A percentile compares a stretch with the other conserved stretches of the same genome.
Conservation (phyloP, 2,797 vertebrate species). For the Sparus aurata region DNA sequence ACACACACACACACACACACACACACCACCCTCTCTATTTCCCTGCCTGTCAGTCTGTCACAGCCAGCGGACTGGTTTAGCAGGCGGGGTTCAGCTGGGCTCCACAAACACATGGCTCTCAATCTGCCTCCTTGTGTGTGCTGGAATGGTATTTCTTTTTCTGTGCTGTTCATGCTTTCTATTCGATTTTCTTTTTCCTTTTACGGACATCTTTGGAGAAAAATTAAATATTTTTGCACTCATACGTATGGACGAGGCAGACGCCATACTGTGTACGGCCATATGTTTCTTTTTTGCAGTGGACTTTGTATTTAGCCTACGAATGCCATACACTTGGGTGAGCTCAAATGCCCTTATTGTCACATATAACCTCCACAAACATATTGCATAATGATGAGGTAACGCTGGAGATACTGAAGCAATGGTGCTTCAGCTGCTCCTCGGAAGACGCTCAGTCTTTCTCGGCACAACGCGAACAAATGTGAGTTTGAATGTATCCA, state of each 20-base stretch:
- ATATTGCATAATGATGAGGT: conserved; percentile 50
- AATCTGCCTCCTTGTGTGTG: conserved; percentile 75
- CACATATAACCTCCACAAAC: conserved; percentile 5
- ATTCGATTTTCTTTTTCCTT: conserved; percentile 22
- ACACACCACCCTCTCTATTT: conserved; percentile 62
- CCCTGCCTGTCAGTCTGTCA: conserved; percentile 75
- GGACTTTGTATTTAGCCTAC: neutral
- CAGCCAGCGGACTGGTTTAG: conserved; percentile 77
- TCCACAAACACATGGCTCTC: conserved; percentile 78
- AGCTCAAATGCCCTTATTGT: conserved; percentile 24
- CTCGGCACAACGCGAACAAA: conserved; percentile 21
- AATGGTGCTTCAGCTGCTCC: conserved; percentile 6
- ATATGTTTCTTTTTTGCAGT: neutral
- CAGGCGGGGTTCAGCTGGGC: conserved; percentile 78
- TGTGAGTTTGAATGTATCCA: conserved; percentile 46
- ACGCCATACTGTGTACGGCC: neutral
- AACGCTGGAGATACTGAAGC: conserved; percentile 29
- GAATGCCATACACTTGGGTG: neutral
- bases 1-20: conserved; percentile 12
- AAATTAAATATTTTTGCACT: conserved; percentile 17
- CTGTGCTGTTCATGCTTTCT: conserved; percentile 31
- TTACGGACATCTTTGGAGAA: neutral
- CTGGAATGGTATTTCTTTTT: conserved; percentile 70
- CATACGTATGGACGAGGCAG: conserved; percentile 2
- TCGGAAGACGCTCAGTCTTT: conserved; percentile 24